Evolutionary conservation across 2,113 vertebrate species (phyloP), one percentile per base, ranked within the genome.

Genomic region (Cololabis saira): DNA sequence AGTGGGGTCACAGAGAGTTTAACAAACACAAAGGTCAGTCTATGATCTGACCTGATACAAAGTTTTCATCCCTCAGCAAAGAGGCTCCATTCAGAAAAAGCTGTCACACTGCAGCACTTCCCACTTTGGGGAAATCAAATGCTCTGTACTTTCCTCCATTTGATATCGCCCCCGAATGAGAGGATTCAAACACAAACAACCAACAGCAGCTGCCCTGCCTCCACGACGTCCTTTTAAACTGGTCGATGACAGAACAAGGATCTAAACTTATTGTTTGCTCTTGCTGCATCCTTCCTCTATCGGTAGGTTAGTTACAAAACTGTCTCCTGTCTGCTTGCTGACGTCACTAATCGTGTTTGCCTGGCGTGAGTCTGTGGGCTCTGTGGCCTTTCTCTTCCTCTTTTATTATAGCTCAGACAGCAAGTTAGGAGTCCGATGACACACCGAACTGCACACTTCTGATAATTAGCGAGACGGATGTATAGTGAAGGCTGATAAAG

Each of bases 351-450:
- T 51, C 33, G 57, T 67, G 60, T 49, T 44, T 5, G 81, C 56
- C 51, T 80, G 71, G 67, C 79, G 68, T 87, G 84, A 79, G 82
- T 67, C 85, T 82, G 80, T n/a, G 53, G 72, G 54, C 49, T 70
- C 71, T 70, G 75, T n/a, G 74, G 81, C 19, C 76, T 84, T 77
- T 77, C 85, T 87, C 82, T 91, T 89, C 87, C 83, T 81, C 85
- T 87, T 88, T 87, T 66, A 52, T 62, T 64, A 60, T 15, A 73
- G 76, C 84, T 85, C 84, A 68, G 18, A 64, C 62, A 82, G 78
- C 74, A 71, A 27, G 30, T 75, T 57, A 45, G 27, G 64, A 67
- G 14, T 27, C 62, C 61, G 49, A 71, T 42, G 40, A 53, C 59
- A 70, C 58, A 51, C 62, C 17, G 41, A 2, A 37, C 45, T 12